Evolutionary conservation across 2,113 vertebrate species (phyloP), one percentile per base, ranked within the genome.

Genomic region (Mesitornis unicolor): DNA sequence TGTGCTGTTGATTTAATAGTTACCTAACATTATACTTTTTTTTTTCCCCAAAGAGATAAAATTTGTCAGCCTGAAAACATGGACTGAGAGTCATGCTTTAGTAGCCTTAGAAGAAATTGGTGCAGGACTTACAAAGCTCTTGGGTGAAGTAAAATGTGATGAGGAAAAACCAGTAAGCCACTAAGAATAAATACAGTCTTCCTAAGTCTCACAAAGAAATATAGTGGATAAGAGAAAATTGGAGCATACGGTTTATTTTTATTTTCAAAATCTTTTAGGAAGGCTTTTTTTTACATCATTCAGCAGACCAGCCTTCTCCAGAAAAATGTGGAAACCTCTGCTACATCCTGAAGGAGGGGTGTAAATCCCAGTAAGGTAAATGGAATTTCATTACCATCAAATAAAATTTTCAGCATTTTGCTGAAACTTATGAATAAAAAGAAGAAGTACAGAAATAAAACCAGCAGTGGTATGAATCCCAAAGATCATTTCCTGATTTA

Each of bases 401-500:
- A 85, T 47, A 61, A 2, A 38, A 77, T 78, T 90, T 95, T 89
- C 68, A 89, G 40, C n/a, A 48, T 94, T 95, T 85, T 86, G 38
- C 63, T 91, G 29, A 74, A 87, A 81, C 29, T 24, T 74, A n/a
- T 82, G 50, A 71, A 89, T 92, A 81, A 76, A 93, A 91, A 67
- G 53, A 82, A 91, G 43, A 92, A 84, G 83, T 79, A 53, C 7
- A 56, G 61, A 83, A 89, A 91, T 85, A 83, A 91, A 93, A 38
- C 25, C 29, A 80, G 63, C 3, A 7, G 28, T 78, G 67, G 43
- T 63, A 91, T 36, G 86, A 95, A 89, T 92, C 79, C 51, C 28
- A 85, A 91, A 89, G 71, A 93, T 74, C 11, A 69, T 86, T 95
- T 93, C 90, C 85, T 70, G 67, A 94, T 95, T 94, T 93, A 83